Percentiles rank a stretch among this genome's conserved stretches.
These are phyloP conservation scores for Drosophila mettleri DNA, from an alignment of 2,888 invertebrate species.

Conservation along the genomic window DNA sequence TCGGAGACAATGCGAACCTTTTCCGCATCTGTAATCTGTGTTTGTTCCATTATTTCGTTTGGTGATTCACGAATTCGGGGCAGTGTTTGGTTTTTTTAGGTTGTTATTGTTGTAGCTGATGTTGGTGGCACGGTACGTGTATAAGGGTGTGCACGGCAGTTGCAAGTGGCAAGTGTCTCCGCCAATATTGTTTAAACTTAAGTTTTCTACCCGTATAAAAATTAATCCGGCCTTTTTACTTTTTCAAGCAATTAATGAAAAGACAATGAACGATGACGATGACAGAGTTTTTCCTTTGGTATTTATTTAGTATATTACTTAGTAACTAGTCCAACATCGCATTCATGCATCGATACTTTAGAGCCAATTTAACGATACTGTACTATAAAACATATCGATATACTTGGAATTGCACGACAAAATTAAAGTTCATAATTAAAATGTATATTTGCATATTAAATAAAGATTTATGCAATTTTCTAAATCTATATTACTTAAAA, in stretches of 20 bases:
- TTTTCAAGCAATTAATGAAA: slow-evolving; percentile 60
- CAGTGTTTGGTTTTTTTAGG: slow-evolving; percentile 57
- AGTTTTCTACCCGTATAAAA: slow-evolving; percentile 28
- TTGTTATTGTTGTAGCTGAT: slow-evolving; percentile 22
- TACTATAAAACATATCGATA: too few species aligned
- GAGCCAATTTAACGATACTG: neutral
- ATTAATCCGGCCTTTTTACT: slow-evolving; percentile 47
- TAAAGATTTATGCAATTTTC: neutral
- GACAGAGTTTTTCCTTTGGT: slow-evolving; percentile 42
- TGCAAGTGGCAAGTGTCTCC: slow-evolving; percentile 1
- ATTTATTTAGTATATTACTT: slow-evolving; percentile 22
- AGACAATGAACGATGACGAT: slow-evolving; percentile 59
- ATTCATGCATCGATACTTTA: slow-evolving; percentile 6
- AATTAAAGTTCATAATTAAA: neutral
- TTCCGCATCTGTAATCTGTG: slow-evolving; percentile 92
- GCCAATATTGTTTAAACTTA: slow-evolving; percentile 5
- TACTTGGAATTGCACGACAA: too few species aligned
- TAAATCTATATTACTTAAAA: neutral
- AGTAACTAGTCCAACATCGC: slow-evolving; percentile 4
- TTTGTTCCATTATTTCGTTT: slow-evolving; percentile 80
- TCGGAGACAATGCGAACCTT: slow-evolving; percentile 98
- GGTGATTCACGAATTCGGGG: slow-evolving; percentile 71
- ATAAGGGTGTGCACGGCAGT: slow-evolving; percentile 11
- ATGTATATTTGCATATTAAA: neutral
- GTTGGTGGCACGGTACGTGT: slow-evolving; percentile 6